phyloP scores from a whole-genome alignment of 2,797 vertebrate genomes.

The Erpetoichthys calabaricus region DNA sequence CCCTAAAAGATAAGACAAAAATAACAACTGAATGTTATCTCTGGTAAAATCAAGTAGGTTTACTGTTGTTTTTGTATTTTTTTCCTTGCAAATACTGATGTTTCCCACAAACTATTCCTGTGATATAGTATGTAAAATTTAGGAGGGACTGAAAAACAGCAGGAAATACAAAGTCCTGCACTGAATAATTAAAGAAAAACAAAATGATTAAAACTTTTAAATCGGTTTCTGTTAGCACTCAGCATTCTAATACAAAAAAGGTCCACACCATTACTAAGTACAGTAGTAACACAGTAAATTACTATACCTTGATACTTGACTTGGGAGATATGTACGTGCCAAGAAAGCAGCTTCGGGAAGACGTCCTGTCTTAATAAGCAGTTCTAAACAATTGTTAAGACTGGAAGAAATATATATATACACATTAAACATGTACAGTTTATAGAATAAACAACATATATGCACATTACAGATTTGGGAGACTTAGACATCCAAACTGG shows the following conservation, averaged over 20 bases:
- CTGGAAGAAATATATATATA: constrained; percentile 31
- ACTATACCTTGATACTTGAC: constrained; percentile 81
- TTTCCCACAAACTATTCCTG: too few relatives aligned
- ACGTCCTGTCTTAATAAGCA: constrained; percentile 84
- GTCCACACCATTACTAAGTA: background rate
- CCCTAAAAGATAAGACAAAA: constrained; percentile 35
- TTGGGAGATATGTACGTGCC: constrained; percentile 88
- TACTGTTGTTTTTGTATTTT: background rate
- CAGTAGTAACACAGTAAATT: background rate
- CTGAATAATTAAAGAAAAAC: background rate
- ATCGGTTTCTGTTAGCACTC: background rate
- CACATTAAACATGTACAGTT: constrained; percentile 11
- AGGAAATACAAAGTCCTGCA: background rate
- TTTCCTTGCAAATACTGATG: too few relatives aligned
- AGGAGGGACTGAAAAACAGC: background rate
- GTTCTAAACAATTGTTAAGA: constrained; percentile 85
- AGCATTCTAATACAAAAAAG: background rate
- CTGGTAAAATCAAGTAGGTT: background rate
- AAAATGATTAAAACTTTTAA: too few relatives aligned
- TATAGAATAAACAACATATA: constrained; percentile 4
- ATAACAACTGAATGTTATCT: background rate
- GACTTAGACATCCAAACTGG: too few relatives aligned
- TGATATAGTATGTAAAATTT: background rate
- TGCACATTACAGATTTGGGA: too few relatives aligned
- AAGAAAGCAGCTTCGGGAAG: constrained; percentile 93